Base-by-base conservation (phyloP, 2,113 vertebrate genomes). In the Ondatra zibethicus region DNA sequence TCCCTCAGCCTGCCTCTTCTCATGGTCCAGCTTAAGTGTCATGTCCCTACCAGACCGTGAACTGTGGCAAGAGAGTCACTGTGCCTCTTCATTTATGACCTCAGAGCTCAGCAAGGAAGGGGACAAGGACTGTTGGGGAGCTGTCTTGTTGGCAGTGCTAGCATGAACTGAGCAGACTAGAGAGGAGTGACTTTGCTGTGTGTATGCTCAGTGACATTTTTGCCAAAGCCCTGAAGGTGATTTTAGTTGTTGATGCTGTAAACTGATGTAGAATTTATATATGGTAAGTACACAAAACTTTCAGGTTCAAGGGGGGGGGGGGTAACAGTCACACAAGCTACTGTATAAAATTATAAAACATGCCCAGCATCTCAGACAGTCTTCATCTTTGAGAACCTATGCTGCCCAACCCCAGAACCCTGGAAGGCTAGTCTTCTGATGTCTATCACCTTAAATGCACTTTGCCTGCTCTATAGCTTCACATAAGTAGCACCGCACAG, bases 131-230 rank as follows among this genome's bases (percentile, higher is more conserved):
- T 12, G 5, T 68, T 45, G n/a, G 8, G 33, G 42, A 70, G 16
- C 31, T 33, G 2, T 63, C 45, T 39, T 39, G 29, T 31, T 27
- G 29, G 31, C 36, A 58, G 58, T 21, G 58, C 21, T n/a, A 1
- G 0, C 47, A 23, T 27, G 5, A 65, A 72, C 14, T 42, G 25
- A n/a, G 11, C 31, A 45, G 33, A n/a, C 42, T 68, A 3, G 0
- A 55, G 29, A 27, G 2, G 36, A 39, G 9, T 50, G 17, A 61
- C 50, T 58, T 45, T 7, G 39, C 63, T 88, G 33, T 78, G n/a
- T 16, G 11, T 25, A 52, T 50, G 25, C 50, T 31, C 17, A 50
- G 11, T 21, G 47, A 72, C 19, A n/a, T 77, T 36, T 94, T 66
- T n/a, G 17, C 55, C 47, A 39, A 0, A 11, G 14, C 31, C 55